Conservation (phyloP, 1,140 invertebrate genomes). For the Halictus rubicundus region DNA sequence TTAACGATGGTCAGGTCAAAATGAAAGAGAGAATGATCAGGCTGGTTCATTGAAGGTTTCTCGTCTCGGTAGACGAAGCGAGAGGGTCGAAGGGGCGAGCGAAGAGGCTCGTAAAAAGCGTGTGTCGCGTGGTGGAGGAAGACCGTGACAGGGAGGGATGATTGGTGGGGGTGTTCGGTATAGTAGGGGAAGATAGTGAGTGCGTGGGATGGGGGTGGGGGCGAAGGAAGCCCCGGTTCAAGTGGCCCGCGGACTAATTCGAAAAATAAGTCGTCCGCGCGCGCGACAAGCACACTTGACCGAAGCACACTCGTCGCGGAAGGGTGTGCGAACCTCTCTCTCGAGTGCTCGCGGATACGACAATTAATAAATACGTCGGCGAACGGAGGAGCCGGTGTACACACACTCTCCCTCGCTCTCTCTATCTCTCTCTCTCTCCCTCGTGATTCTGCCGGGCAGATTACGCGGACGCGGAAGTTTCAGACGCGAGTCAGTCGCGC, state of each 20-base stretch:
- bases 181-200: constrained; percentile 57
- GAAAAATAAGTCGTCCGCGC: constrained; percentile 73
- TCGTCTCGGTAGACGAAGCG: too few relatives aligned
- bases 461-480: constrained; percentile 41
- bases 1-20: too few relatives aligned
- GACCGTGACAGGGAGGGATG: constrained; percentile 27
- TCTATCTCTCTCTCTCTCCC: too few relatives aligned
- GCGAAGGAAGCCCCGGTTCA: constrained; percentile 48
- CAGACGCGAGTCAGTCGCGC: constrained; percentile 15
- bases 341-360: constrained; percentile 57
- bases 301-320: constrained; percentile 76
- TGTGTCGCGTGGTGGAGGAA: too few relatives aligned
- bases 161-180: constrained; percentile 46
- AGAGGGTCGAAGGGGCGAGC: too few relatives aligned
- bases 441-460: constrained; percentile 2
- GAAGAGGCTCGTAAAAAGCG: not conserved
- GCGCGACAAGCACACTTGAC: constrained; percentile 77
- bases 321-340: constrained; percentile 44
- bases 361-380: constrained; percentile 55
- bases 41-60: too few relatives aligned
- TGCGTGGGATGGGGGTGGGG: constrained; percentile 44
- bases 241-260: constrained; percentile 73
- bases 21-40: too few relatives aligned
- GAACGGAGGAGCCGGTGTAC: not conserved
- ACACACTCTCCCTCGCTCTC: too few relatives aligned